A percentile compares a stretch with the other conserved stretches of the same genome.
phyloP scores from a whole-genome alignment of 1,140 invertebrate genomes.

The Lepidurus couesii region DNA sequence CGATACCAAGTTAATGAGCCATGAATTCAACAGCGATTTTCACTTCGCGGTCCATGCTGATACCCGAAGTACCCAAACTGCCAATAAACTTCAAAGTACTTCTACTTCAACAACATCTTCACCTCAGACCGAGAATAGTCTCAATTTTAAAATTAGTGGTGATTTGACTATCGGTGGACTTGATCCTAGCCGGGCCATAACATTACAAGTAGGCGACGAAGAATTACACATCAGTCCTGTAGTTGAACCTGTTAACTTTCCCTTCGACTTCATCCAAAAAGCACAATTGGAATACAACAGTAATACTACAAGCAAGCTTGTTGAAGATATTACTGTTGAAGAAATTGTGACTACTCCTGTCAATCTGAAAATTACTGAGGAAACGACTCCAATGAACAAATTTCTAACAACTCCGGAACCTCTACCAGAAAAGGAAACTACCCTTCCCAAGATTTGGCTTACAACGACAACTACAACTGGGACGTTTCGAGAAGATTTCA shows the following conservation, averaged over 20 bases:
- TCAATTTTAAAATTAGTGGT: not conserved
- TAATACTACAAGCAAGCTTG: not conserved
- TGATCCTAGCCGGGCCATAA: not conserved
- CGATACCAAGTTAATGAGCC: not conserved
- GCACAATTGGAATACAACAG: not conserved
- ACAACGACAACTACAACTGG: not conserved
- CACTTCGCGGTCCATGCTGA: not conserved
- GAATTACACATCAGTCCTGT: not conserved
- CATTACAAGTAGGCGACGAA: not conserved
- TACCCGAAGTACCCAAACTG: not conserved
- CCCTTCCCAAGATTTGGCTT: not conserved
- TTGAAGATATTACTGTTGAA: not conserved
- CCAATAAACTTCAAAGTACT: not conserved
- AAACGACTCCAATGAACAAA: not conserved
- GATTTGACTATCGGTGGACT: not conserved
- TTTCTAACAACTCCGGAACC: not conserved
- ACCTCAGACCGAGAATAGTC: not conserved
- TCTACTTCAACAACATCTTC: not conserved
- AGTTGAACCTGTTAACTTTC: not conserved
- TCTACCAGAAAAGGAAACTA: not conserved
- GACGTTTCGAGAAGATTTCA: not conserved
- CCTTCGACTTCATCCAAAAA: not conserved
- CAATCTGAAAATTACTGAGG: not conserved
- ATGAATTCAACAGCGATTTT: not conserved
- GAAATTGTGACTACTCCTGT: not conserved